Percentiles rank a stretch among this genome's conserved stretches.
Conservation (phyloP, 2,113 vertebrate genomes). For the Candoia aspera region DNA sequence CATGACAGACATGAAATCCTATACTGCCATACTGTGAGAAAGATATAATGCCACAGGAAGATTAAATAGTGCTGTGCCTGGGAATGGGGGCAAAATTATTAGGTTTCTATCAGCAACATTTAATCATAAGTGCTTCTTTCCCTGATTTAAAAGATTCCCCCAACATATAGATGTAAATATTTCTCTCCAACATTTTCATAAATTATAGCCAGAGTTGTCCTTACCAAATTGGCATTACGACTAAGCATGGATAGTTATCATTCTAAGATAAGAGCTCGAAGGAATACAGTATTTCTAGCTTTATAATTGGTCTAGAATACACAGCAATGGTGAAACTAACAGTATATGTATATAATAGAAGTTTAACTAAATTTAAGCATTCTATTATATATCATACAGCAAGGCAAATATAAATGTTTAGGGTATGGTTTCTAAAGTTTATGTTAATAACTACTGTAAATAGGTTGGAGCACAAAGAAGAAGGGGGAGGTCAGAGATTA, state of each 20-base stretch:
- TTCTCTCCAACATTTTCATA: background rate
- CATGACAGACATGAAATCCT: conserved; percentile 53
- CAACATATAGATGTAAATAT: background rate
- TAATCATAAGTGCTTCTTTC: conserved; percentile 20
- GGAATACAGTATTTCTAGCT: too few relatives aligned
- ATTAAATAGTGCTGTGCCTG: conserved; percentile 21
- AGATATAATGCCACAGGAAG: background rate
- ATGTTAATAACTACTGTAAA: background rate
- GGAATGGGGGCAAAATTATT: background rate
- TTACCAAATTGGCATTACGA: background rate
- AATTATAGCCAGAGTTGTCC: background rate
- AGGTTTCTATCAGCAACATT: conserved; percentile 18
- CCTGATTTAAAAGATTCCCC: conserved; percentile 34
- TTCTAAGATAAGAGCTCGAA: background rate
- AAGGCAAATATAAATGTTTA: background rate
- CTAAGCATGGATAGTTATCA: background rate
- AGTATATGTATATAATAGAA: background rate
- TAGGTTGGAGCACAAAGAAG: background rate
- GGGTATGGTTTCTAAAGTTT: background rate
- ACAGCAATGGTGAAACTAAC: background rate
- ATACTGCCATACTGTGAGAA: conserved; percentile 35
- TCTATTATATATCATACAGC: background rate
- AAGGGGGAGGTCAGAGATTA: background rate
- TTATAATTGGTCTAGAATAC: too few relatives aligned
- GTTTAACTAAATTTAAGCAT: background rate